These are phyloP conservation scores for Bombus balteatus DNA, from an alignment of 1,140 invertebrate species.

Conservation along the genomic window DNA sequence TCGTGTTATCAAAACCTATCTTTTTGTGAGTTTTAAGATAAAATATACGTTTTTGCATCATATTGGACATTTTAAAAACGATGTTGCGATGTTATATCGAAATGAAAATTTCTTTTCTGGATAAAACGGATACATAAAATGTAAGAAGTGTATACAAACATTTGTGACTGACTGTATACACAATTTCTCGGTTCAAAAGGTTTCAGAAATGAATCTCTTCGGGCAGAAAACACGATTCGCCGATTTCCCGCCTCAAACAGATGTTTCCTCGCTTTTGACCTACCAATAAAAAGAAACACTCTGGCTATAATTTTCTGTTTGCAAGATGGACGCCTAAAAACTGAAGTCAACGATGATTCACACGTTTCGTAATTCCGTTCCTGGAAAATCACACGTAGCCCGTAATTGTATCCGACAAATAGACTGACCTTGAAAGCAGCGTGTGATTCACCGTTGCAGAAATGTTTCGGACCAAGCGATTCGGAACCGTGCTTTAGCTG, in stretches of 20 bases:
- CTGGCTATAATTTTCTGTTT: neutral
- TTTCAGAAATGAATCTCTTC: slow-evolving; percentile 15
- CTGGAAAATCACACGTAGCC: slow-evolving; percentile 51
- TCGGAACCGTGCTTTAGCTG: neutral
- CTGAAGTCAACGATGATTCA: slow-evolving; percentile 45
- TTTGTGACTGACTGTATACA: neutral
- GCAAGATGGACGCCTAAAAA: slow-evolving; percentile 15
- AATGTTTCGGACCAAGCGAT: slow-evolving; percentile 23
- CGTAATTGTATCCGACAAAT: slow-evolving; percentile 26
- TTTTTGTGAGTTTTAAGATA: too few species aligned
- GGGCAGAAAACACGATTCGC: slow-evolving; percentile 36
- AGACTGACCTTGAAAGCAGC: slow-evolving; percentile 46
- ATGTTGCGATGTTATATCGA: too few species aligned
- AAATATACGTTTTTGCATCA: too few species aligned
- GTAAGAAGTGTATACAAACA: neutral
- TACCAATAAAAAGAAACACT: neutral
- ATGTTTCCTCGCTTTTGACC: neutral
- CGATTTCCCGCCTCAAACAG: slow-evolving; percentile 9
- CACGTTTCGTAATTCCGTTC: slow-evolving; percentile 46
- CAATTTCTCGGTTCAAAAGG: neutral
- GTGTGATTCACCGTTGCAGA: slow-evolving; percentile 55
- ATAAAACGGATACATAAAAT: neutral
- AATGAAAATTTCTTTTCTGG: neutral
- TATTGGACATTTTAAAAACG: too few species aligned
- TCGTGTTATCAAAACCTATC: too few species aligned